A percentile compares a stretch with the other conserved stretches of the same genome.
phyloP scores from a whole-genome alignment of 1,140 invertebrate species.

The Caenorhabditis tropicalis region DNA sequence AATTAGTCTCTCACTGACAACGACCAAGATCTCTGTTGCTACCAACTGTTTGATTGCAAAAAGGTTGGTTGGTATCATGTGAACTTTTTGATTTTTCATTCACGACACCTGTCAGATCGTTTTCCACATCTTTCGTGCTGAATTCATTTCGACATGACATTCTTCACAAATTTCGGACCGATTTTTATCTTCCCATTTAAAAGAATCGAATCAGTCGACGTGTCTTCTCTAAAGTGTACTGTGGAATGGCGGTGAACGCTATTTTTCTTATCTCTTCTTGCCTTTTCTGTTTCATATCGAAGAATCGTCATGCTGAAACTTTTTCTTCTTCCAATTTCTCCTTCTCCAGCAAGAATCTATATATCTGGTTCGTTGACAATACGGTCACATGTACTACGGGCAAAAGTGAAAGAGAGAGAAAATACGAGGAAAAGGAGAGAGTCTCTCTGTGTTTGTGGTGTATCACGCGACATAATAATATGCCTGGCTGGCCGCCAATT shows the following conservation, averaged over 20 bases:
- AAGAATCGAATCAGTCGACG: too few relatives aligned
- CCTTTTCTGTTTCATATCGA: not conserved
- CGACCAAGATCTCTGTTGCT: not conserved
- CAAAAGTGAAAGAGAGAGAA: too few relatives aligned
- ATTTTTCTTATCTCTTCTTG: not conserved
- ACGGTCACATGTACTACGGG: slow-evolving; percentile 37
- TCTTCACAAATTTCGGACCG: too few relatives aligned
- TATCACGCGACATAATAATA: slow-evolving; percentile 40
- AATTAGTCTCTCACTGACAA: not conserved
- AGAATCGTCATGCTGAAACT: not conserved
- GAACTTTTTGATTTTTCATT: slow-evolving; percentile 24
- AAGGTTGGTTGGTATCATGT: not conserved
- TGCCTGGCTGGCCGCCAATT: slow-evolving; percentile 34
- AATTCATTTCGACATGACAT: not conserved
- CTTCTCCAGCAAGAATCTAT: not conserved
- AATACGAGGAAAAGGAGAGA: not conserved
- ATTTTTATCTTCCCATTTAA: not conserved
- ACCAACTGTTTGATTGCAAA: not conserved
- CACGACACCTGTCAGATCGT: not conserved
- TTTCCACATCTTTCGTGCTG: not conserved
- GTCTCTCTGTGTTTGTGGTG: slow-evolving; percentile 10
- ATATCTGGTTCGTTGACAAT: slow-evolving; percentile 37
- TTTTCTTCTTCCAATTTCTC: not conserved
- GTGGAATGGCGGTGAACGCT: too few relatives aligned
- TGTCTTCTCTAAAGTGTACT: too few relatives aligned